Conservation (phyloP, 2,797 vertebrate genomes). For the Trachops cirrhosus region DNA sequence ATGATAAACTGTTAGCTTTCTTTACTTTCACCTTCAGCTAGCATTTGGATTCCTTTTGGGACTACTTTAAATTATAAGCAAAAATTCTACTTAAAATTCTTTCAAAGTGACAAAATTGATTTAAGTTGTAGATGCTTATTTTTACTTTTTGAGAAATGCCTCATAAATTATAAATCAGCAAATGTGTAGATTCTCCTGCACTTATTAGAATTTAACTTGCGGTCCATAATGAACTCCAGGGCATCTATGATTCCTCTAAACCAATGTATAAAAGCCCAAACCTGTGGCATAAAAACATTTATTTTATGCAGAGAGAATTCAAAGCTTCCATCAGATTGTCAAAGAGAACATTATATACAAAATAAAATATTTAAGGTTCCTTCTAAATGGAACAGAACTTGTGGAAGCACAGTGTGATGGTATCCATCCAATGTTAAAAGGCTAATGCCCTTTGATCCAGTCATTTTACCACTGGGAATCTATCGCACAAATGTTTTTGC, state of each 20-base stretch:
- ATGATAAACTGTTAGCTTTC: neutral
- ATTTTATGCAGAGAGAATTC: neutral
- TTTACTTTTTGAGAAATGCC: neutral
- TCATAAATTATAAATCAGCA: neutral
- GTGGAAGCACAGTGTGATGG: neutral
- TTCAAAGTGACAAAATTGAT: neutral
- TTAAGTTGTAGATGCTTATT: neutral
- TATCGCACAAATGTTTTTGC: neutral
- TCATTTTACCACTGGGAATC: neutral
- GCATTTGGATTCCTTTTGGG: neutral
- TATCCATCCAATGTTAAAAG: neutral
- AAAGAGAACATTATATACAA: conserved; percentile 13
- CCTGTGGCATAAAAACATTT: neutral
- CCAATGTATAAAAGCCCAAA: neutral
- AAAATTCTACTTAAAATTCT: neutral
- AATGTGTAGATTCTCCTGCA: neutral
- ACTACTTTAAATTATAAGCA: neutral
- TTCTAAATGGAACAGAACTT: neutral
- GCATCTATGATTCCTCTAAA: neutral
- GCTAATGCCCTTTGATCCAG: neutral
- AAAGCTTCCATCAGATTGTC: neutral
- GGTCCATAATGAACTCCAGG: neutral
- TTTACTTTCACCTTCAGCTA: neutral
- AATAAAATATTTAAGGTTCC: neutral
- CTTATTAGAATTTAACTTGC: conserved; percentile 18